Evolutionary conservation across 92 coral and sea anemone species (phyloP), one percentile per base, ranked within the genome.

Genomic region (Ricordea florida): DNA sequence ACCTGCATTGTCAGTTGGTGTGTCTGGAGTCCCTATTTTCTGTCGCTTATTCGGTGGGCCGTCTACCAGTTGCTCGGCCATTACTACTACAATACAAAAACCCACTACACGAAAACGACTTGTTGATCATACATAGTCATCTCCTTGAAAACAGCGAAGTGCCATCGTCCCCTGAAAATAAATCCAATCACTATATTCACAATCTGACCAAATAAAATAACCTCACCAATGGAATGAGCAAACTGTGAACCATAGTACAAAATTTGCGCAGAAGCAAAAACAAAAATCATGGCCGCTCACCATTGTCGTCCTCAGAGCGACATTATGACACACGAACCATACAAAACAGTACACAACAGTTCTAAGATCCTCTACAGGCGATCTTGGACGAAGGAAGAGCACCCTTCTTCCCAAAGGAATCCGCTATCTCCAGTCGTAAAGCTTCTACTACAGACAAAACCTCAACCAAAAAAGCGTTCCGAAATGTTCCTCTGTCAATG

Each of bases 221-320:
- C 68, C 70, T 79, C 22, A 53, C 37, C 31, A 65, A 53, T 70
- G 53, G 42, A 70, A 35, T 17, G 49, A 28, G 29, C 7, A 24
- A 55, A 55, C 65, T 27, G 34, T 41, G 77, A 70, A 29, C 63
- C 53, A 65, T 70, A 70, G 53, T 82, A 85, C 85, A 83, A 87
- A 81, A 81, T 91, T 91, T 64, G 85, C 89, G 93, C 97, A 91
- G 92, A 90, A 87, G 87, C 86, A 86, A 89, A 94, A 96, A 92
- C 97, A 96, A 96, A 94, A 96, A 96, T 96, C 99, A 96, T 96
- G 97, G 99, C 99, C 90, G 97, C 97, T 96, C 93, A 96, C 99
- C 99, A 96, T 96, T 96, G 97, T 96, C 99, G 96, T 96, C 85
- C 88, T 90, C 92, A 91, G 88, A 83, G 89, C 93, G 91, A 83